These are phyloP conservation scores for Paedocypris sp. DNA, from an alignment of 2,113 vertebrate genomes.

Conservation along the genomic window DNA sequence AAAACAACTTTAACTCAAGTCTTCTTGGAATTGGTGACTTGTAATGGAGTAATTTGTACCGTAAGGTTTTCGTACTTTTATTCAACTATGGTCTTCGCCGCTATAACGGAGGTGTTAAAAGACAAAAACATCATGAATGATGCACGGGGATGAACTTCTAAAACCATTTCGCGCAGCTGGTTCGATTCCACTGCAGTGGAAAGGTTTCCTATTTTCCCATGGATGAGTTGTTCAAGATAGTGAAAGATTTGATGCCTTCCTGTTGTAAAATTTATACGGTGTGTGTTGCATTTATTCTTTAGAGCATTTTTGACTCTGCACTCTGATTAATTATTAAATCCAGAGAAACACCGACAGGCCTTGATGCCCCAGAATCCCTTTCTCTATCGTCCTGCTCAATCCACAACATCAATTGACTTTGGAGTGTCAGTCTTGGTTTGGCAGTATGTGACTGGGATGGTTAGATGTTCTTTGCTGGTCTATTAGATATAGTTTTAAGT, in stretches of 20 bases:
- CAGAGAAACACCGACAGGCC: not conserved
- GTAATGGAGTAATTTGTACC: too few relatives aligned
- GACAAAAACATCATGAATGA: not conserved
- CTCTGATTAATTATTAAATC: constrained; percentile 11
- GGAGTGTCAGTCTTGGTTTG: too few relatives aligned
- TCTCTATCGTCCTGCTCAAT: not conserved
- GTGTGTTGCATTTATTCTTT: not conserved
- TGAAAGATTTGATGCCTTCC: not conserved
- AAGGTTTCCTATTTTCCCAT: not conserved
- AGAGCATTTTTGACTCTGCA: not conserved
- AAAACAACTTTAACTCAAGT: too few relatives aligned
- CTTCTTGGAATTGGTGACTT: too few relatives aligned
- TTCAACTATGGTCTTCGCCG: too few relatives aligned
- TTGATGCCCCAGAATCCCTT: not conserved
- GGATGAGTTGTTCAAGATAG: not conserved
- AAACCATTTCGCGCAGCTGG: not conserved
- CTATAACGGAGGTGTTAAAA: not conserved
- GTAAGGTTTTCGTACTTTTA: too few relatives aligned
- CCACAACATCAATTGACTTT: not conserved
- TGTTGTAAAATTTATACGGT: constrained; percentile 2
- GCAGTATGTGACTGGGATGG: too few relatives aligned
- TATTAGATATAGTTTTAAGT: too few relatives aligned
- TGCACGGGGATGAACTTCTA: not conserved
- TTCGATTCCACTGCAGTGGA: not conserved
- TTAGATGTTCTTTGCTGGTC: too few relatives aligned